Base-by-base conservation (phyloP, 2,797 vertebrate species). In the Galagoides demidoff region DNA sequence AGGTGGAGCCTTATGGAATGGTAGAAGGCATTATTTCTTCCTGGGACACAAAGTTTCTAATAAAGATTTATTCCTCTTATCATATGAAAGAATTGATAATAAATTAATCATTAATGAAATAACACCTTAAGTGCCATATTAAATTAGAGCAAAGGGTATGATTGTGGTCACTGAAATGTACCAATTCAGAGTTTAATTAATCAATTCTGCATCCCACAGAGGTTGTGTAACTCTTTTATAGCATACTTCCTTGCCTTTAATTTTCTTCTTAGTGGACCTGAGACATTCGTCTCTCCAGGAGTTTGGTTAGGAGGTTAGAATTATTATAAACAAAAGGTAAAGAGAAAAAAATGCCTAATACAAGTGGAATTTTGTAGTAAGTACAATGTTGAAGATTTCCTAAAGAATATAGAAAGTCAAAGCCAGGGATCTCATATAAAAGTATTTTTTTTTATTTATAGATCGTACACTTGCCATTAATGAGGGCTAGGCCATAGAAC, bases 111-210 rank as follows among this genome's bases (percentile, higher is more conserved):
- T 9, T 66, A 66, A 66, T 66, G n/a, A 66, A n/a, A n/a, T 95
- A 73, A 27, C 68, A 64, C 25, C 77, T 90, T 90, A 52, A 45
- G 45, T 71, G 37, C 13, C n/a, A 84, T 86, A 93, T 95, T 90
- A 93, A 73, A 83, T 86, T 70, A 85, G 52, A 88, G 27, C 61
- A 43, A 3, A 34, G 22, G 37, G 29, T 63, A 27, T 27, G 39
- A 85, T 73, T 77, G 31, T 13, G n/a, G 43, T 64, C 22, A 4
- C n/a, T 89, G 55, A 81, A 85, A 73, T 22, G 23, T 13, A 43
- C 66, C 12, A 17, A 31, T 71, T 29, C 34, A 87, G 43, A 52
- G 49, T 43, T 63, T 66, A 76, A 85, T 78, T 71, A 22, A 45
- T 68, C 39, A 34, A 39, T 89, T 70, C 29, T 16, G 27, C 23